Percentiles rank a stretch among this genome's conserved stretches.
Evolutionary conservation across 2,113 vertebrate species (phyloP).

Genomic region (Saccopteryx bilineata): DNA sequence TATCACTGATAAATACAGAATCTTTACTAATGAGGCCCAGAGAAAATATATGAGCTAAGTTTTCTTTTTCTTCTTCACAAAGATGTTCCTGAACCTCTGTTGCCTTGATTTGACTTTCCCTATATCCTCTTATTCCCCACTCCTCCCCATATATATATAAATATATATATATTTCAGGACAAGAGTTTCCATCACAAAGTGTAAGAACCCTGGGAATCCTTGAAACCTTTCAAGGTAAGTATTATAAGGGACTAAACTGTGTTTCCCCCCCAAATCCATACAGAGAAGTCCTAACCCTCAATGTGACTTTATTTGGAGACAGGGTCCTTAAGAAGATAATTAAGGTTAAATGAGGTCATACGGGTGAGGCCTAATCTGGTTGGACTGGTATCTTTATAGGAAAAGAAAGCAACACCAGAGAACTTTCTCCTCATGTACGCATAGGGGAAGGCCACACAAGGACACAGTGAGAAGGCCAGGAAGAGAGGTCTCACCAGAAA

Average conservation of each 20-base stretch:
- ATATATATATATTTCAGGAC: background rate
- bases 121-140: background rate
- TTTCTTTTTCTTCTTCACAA: background rate
- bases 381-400: background rate
- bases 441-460: background rate
- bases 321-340: background rate
- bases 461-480: background rate
- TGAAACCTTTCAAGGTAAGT: background rate
- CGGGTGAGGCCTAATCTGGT: background rate
- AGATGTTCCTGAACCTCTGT: background rate
- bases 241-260: background rate
- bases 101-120: background rate
- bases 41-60: background rate
- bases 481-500: background rate
- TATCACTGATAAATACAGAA: constrained; percentile 53
- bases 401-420: background rate
- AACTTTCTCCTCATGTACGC: background rate
- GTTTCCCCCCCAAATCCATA: background rate
- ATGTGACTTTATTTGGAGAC: background rate
- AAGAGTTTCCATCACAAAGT: background rate
- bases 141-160: no score
- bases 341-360: background rate
- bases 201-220: constrained; percentile 16
- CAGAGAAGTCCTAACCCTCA: background rate
- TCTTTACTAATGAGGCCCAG: constrained; percentile 2